Percentiles rank a stretch among this genome's conserved stretches.
Conservation (phyloP, 2,113 vertebrate species). For the Psittacula cyanocephala region DNA sequence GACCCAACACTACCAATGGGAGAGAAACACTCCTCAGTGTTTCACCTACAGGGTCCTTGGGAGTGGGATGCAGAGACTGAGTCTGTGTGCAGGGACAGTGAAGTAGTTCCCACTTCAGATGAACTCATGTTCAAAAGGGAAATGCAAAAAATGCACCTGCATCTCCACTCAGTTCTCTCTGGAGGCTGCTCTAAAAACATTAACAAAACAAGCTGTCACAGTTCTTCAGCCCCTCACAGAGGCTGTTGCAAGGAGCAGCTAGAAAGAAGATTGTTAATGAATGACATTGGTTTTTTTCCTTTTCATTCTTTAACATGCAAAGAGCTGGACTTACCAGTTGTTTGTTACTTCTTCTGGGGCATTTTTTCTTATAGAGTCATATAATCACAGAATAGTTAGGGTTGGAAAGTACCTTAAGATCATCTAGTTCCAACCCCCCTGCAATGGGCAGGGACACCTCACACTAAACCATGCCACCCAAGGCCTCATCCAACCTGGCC, state of each 20-base stretch:
- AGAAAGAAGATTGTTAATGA: too few relatives aligned
- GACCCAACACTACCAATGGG: not conserved
- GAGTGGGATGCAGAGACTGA: not conserved
- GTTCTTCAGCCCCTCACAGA: not conserved
- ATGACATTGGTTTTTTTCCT: not conserved
- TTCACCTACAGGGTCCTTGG: not conserved
- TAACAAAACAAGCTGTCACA: accelerated
- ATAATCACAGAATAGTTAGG: too few relatives aligned
- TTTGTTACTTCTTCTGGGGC: not conserved
- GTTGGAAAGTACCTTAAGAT: too few relatives aligned
- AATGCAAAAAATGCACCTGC: not conserved
- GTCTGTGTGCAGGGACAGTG: too few relatives aligned
- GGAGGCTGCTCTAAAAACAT: not conserved
- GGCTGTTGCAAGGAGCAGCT: not conserved
- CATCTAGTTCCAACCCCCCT: too few relatives aligned
- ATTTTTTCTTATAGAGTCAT: too few relatives aligned
- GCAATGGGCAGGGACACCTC: too few relatives aligned
- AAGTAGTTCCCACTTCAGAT: not conserved
- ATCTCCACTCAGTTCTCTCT: not conserved
- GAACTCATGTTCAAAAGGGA: not conserved
- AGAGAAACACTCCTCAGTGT: not conserved
- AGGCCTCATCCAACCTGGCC: too few relatives aligned
- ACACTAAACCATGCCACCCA: too few relatives aligned
- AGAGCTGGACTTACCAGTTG: not conserved
- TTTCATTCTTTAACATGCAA: not conserved